Percentiles rank a stretch among this genome's conserved stretches.
These are phyloP conservation scores for Hydroisotoma schaefferi DNA, from an alignment of 2,888 invertebrate genomes.

Conservation along the genomic window DNA sequence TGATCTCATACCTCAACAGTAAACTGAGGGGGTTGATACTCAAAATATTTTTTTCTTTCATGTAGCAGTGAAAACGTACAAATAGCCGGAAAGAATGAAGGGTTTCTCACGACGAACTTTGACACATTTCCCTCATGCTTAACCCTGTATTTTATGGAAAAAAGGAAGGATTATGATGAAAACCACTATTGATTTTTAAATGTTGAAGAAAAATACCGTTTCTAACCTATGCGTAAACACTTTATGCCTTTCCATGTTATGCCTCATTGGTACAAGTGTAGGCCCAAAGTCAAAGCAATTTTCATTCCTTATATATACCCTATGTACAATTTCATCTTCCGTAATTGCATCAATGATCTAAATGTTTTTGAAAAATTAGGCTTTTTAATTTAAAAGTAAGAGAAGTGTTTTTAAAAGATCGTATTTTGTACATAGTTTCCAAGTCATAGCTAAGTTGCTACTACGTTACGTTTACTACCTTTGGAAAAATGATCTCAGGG, in stretches of 20 bases:
- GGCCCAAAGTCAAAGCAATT: conserved; percentile 3
- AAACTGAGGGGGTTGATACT: neutral
- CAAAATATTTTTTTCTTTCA: neutral
- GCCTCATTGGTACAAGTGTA: neutral
- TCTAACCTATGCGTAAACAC: no score
- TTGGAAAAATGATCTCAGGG: neutral
- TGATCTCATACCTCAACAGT: neutral
- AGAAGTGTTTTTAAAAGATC: no score
- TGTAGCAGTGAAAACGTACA: neutral
- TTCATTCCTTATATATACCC: neutral
- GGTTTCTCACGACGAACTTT: neutral
- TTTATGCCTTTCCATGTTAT: no score
- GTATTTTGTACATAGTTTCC: no score
- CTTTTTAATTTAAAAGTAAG: no score
- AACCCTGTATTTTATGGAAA: neutral
- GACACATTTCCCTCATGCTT: neutral
- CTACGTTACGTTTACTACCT: neutral
- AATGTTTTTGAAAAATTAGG: no score
- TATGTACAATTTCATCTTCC: neutral
- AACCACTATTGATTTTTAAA: no score
- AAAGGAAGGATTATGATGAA: neutral
- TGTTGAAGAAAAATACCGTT: no score
- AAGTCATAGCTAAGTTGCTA: no score
- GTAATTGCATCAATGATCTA: neutral
- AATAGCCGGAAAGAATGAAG: neutral